Evolutionary conservation across 1,140 invertebrate genomes (phyloP).

Genomic region (Elysia chlorotica): DNA sequence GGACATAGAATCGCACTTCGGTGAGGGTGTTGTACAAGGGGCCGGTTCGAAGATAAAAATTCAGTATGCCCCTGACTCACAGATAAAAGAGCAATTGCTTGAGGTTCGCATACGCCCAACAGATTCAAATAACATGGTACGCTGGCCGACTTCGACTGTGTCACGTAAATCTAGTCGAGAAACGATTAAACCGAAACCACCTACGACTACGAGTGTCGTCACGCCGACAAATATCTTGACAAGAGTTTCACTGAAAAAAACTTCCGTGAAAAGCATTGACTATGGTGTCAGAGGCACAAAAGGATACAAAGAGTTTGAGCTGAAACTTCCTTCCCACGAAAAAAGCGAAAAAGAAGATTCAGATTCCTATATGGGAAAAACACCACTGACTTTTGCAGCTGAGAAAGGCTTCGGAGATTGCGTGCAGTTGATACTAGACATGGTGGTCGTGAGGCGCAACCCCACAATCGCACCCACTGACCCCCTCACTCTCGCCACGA

Average conservation of each 20-base stretch:
- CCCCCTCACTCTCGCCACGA: constrained; percentile 6
- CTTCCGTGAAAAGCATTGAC: not conserved
- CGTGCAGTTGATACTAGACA: constrained; percentile 8
- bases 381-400: constrained; percentile 1
- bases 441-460: not conserved
- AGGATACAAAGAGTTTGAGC: constrained; percentile 9
- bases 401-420: constrained; percentile 7
- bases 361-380: not conserved
- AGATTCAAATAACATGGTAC: not conserved
- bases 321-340: not conserved
- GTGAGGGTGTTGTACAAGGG: too few relatives aligned
- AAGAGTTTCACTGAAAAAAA: not conserved
- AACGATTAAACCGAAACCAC: too few relatives aligned
- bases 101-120: not conserved
- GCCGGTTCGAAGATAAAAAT: too few relatives aligned
- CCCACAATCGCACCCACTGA: not conserved
- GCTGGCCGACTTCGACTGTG: too few relatives aligned
- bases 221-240: not conserved
- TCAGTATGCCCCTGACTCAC: too few relatives aligned
- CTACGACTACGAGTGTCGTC: not conserved
- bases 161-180: too few relatives aligned
- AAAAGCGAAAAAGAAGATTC: not conserved
- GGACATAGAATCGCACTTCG: too few relatives aligned
- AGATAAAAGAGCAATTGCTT: too few relatives aligned
- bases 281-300: constrained; percentile 7